Conservation (phyloP, 2,888 invertebrate species). For the Cheilosia variabilis region DNA sequence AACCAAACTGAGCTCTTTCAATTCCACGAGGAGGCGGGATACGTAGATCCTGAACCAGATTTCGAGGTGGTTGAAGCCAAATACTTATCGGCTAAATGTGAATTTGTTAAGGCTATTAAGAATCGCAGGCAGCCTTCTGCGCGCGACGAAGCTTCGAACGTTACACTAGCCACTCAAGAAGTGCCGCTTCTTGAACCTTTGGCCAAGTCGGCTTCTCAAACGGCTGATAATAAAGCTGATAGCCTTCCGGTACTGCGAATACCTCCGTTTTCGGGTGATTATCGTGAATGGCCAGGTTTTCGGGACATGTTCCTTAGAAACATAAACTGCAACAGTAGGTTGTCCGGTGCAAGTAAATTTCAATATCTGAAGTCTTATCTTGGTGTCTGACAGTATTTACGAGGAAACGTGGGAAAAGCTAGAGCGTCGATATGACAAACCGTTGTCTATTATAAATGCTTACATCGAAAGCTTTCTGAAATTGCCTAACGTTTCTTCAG, state of each 20-base stretch:
- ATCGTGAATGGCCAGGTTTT: too few relatives aligned
- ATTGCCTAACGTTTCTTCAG: not conserved
- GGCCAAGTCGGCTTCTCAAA: not conserved
- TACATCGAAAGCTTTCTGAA: not conserved
- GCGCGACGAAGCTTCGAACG: not conserved
- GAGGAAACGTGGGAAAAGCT: not conserved
- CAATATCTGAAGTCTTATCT: constrained; percentile 20
- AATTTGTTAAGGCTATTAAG: not conserved
- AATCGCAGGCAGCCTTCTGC: not conserved
- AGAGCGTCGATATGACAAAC: not conserved
- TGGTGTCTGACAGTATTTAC: not conserved
- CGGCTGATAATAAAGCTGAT: not conserved
- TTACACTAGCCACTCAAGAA: not conserved
- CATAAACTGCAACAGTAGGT: not conserved
- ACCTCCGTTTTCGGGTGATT: too few relatives aligned
- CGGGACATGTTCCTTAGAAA: constrained; percentile 11
- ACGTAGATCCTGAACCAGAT: constrained; percentile 9
- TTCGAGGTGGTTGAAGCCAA: constrained; percentile 4
- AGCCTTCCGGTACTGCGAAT: too few relatives aligned
- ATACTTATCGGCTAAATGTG: constrained; percentile 5
- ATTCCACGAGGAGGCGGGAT: too few relatives aligned
- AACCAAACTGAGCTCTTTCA: not conserved
- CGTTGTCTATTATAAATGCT: not conserved
- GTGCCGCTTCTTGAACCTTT: not conserved
- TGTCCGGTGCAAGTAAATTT: constrained; percentile 24